Conservation (phyloP, 2,797 vertebrate genomes). For the Bufotes viridis region DNA sequence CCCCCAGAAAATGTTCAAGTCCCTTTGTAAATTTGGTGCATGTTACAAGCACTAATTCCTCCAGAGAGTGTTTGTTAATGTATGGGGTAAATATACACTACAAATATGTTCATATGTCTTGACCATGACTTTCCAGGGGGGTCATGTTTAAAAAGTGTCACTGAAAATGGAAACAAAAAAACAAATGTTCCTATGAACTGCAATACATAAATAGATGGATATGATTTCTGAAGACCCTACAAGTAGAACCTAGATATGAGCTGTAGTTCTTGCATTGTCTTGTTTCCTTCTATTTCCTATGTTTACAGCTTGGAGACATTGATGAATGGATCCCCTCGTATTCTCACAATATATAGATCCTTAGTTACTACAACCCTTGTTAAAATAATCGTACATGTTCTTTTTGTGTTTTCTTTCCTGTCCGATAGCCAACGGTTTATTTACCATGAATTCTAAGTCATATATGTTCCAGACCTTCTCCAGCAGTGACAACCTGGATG, state of each 20-base stretch:
- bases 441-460: constrained; percentile 1
- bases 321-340: constrained; percentile 17
- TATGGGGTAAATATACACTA: background rate
- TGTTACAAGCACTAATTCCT: background rate
- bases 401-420: constrained; percentile 10
- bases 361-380: constrained; percentile 40
- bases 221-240: background rate
- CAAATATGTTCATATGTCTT: background rate
- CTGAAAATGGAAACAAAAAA: background rate
- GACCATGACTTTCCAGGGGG: background rate
- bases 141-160: background rate
- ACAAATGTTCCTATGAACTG: background rate
- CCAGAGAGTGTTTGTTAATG: background rate
- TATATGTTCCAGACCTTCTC: no score
- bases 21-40: background rate
- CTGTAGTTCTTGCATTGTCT: background rate
- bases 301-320: constrained; percentile 15
- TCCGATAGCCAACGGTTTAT: constrained; percentile 19
- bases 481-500: no score
- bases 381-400: constrained; percentile 44
- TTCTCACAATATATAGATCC: constrained; percentile 11
- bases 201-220: background rate
- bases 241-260: background rate
- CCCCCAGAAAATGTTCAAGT: background rate
- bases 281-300: background rate